Conservation (phyloP, 2,797 vertebrate species). For the Tauraco hartlaubi region DNA sequence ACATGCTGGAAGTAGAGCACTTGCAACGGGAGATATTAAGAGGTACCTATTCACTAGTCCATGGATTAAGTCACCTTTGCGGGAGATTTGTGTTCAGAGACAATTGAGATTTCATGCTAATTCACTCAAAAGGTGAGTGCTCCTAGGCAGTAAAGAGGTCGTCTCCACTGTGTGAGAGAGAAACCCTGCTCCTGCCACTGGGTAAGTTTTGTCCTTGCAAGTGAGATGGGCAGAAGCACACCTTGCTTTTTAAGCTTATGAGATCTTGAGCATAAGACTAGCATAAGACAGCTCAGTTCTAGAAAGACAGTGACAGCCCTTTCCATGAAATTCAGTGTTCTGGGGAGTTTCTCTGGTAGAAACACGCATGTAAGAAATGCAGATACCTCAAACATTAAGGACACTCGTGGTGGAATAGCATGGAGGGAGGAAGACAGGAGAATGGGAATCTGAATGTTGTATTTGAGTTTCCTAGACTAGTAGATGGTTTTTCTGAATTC, state of each 20-base stretch:
- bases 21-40: not conserved
- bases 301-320: not conserved
- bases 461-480: not conserved
- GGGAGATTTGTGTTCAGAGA: not conserved
- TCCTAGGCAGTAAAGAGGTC: not conserved
- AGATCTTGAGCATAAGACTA: not conserved
- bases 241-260: not conserved
- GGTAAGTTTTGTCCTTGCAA: not conserved
- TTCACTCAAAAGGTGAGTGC: not conserved
- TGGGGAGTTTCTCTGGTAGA: not conserved
- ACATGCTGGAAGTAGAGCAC: not conserved
- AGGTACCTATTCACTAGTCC: not conserved
- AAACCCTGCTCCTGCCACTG: not conserved
- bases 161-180: not conserved
- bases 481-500: not conserved
- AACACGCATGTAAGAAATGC: not conserved
- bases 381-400: not conserved
- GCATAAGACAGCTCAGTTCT: not conserved
- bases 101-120: not conserved
- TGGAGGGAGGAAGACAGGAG: not conserved
- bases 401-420: not conserved
- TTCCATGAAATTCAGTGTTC: not conserved
- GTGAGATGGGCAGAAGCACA: not conserved
- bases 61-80: conserved; percentile 7
- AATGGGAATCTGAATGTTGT: not conserved